phyloP scores from a whole-genome alignment of 2,797 vertebrate species.

The Falco naumanni region DNA sequence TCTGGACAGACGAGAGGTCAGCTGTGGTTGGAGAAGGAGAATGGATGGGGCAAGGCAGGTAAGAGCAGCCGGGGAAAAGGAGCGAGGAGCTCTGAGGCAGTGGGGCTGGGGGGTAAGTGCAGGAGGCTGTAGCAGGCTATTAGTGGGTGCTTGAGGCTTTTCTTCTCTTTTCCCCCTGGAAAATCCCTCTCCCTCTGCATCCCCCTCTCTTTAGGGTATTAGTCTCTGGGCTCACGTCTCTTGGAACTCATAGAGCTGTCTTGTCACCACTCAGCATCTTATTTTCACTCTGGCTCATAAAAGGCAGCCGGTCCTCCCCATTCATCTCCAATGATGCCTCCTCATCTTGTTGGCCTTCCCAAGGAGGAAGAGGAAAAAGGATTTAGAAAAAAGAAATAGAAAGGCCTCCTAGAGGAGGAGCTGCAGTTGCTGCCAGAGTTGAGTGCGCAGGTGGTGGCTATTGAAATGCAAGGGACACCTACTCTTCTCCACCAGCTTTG shows the following conservation, averaged over 20 bases:
- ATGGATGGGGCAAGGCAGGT: not conserved
- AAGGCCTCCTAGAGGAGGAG: not conserved
- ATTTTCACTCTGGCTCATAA: not conserved
- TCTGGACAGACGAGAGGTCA: not conserved
- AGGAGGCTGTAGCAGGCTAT: not conserved
- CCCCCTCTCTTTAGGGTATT: not conserved
- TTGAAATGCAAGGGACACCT: not conserved
- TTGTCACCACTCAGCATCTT: not conserved
- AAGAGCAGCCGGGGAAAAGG: not conserved
- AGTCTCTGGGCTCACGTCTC: not conserved
- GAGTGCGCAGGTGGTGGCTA: not conserved
- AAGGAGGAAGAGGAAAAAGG: not conserved
- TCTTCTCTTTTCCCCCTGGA: not conserved
- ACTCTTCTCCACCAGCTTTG: not conserved
- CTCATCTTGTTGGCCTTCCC: not conserved
- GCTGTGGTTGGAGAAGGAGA: not conserved
- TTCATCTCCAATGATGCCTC: not conserved
- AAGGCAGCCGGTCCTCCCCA: not conserved
- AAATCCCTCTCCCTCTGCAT: not conserved
- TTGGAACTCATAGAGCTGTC: not conserved
- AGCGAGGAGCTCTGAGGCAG: not conserved
- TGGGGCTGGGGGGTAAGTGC: not conserved
- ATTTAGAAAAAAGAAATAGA: not conserved
- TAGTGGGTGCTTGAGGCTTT: not conserved
- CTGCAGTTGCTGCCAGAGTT: not conserved